Base-by-base conservation (phyloP, 2,888 invertebrate genomes). In the Phengaris alcon region DNA sequence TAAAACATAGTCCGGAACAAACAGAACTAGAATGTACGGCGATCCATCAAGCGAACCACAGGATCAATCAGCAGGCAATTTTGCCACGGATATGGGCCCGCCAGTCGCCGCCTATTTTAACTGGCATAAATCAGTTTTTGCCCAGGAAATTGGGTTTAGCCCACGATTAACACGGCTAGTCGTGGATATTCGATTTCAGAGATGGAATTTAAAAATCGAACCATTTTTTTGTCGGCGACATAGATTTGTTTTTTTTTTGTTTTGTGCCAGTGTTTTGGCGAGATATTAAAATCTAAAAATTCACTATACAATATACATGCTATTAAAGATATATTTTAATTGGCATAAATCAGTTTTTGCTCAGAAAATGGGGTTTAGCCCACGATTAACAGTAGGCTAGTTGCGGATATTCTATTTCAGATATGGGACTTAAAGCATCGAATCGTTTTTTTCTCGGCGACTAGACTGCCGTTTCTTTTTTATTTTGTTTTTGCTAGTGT, bases 31-130 rank as follows among this genome's bases (percentile, higher is more conserved):
- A 51, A 68, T 64, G 44, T 22, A 68, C 22, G 54, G 69, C 64
- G 59, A 74, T 76, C 68, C 68, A 74, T 76, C 74, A 74, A 76
- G 51, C 59, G 77, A 82, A 69, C 78, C 77, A 75, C 76, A 80
- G 83, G 84, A 87, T 87, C 88, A 88, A 89, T 88, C 89, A 84
- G 79, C 81, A 83, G 83, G 81, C 84, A 87, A 88, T 88, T 86
- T 82, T 68, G 75, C 80, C 76, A 78, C 88, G 90, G 90, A 90
- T 88, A 89, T 89, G 87, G 88, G 80, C 82, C 82, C 86, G 84
- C 82, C 80, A 80, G 80, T 80, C 87, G 85, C 89, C 90, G 87
- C 91, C 91, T 86, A 90, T 87, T 90, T 90, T 90, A 90, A 91
- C 87, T 81, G 81, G 79, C 78, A 76, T 87, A 87, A 88, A 86